phyloP scores from a whole-genome alignment of 2,888 invertebrate genomes.

The Zele albiditarsus region DNA sequence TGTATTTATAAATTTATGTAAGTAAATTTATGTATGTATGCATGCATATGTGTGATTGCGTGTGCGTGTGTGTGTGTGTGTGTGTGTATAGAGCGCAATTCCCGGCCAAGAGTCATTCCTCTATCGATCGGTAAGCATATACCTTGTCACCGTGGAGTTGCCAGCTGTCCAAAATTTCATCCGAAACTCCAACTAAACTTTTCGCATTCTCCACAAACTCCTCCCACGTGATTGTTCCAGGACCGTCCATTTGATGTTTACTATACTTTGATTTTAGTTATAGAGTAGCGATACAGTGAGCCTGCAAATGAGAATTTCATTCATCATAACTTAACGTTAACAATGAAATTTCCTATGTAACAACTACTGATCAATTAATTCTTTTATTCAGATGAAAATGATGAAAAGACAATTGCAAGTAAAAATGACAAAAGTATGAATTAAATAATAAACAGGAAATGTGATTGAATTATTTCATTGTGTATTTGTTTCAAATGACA shows the following conservation, averaged over 20 bases:
- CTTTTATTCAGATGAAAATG: not conserved
- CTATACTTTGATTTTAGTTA: not conserved
- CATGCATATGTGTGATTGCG: not conserved
- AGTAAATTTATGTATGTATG: not conserved
- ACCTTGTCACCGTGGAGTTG: slow-evolving; percentile 67
- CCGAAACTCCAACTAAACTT: slow-evolving; percentile 66
- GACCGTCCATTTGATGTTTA: slow-evolving; percentile 62
- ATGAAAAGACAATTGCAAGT: not conserved
- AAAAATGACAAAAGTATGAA: slow-evolving; percentile 7
- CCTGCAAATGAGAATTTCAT: slow-evolving; percentile 21
- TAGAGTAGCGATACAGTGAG: not conserved
- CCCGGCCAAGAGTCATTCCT: slow-evolving; percentile 38
- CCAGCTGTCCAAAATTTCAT: slow-evolving; percentile 69
- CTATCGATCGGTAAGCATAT: slow-evolving; percentile 53
- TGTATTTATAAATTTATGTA: not conserved
- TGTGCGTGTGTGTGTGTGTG: not conserved
- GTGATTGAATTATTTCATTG: not conserved
- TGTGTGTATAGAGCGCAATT: slow-evolving; percentile 28
- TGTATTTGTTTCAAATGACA: not conserved
- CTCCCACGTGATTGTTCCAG: slow-evolving; percentile 71
- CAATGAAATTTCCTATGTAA: too few species aligned
- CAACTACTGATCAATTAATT: not conserved
- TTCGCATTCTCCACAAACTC: slow-evolving; percentile 70
- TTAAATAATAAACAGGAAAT: not conserved
- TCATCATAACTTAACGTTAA: not conserved